These are phyloP conservation scores for Tetheella fluctuosa DNA, from an alignment of 2,888 invertebrate species.

Conservation along the genomic window DNA sequence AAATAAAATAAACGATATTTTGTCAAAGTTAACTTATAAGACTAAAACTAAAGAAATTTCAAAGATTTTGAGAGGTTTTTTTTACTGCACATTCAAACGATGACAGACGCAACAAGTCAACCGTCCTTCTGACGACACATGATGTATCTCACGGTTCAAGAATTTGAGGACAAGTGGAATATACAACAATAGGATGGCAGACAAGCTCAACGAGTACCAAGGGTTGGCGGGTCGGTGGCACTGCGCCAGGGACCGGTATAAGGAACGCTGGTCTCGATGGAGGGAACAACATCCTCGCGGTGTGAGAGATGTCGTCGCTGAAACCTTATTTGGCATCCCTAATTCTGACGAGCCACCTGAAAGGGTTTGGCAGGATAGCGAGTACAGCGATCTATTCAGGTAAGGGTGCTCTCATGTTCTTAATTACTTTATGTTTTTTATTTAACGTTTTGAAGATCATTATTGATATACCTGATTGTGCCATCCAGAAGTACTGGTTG, in stretches of 20 bases:
- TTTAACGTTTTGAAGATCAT: no score
- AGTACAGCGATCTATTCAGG: conserved; percentile 73
- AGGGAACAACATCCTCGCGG: conserved; percentile 85
- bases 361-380: conserved; percentile 66
- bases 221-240: conserved; percentile 89
- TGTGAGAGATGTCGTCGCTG: conserved; percentile 78
- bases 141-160: background rate
- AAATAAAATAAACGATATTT: no score
- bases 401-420: conserved; percentile 35
- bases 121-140: background rate
- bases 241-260: conserved; percentile 85
- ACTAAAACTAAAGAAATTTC: no score
- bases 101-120: background rate
- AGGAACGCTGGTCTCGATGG: conserved; percentile 85
- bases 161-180: background rate
- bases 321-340: conserved; percentile 71
- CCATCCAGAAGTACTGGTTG: no score
- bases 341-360: conserved; percentile 69
- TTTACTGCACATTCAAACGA: no score
- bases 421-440: no score
- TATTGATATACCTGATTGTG: no score
- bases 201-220: conserved; percentile 92
- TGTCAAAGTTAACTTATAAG: no score
- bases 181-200: conserved; percentile 83
- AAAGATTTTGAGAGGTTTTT: no score